Evolutionary conservation across 1,140 invertebrate genomes (phyloP), one percentile per base, ranked within the genome.

Genomic region (Papilio xuthus): DNA sequence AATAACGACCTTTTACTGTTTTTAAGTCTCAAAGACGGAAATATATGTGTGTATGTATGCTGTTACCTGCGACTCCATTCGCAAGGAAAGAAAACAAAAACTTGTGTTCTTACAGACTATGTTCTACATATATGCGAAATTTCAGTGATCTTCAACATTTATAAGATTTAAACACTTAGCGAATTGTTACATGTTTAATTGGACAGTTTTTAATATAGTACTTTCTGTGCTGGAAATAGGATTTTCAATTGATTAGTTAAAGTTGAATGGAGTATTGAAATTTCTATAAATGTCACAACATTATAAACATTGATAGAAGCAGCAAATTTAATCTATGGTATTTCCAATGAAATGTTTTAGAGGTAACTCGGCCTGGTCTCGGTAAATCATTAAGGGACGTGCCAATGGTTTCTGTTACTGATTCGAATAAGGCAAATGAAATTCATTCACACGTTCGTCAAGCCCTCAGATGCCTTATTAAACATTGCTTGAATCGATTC

Each of bases 391-490:
- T 89, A 87, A 86, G 82, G 80, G 89, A 92, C 90, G 83, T 89
- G 84, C 84, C 85, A 92, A 91, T 89, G 86, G 88, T 42, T 79
- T 81, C 80, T 80, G 77, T 80, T 78, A 79, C 80, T 80, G 18
- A 80, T 83, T 88, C 90, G 85, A 83, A 91, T 88, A 93, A 89
- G 92, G 92, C 85, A 88, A 73, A 90, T 92, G 92, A 90, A 88
- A 91, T 84, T 91, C 91, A 93, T 93, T 93, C 91, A 93, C 90
- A 92, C 87, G 92, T 91, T 90, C 89, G 86, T 93, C 92, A 93
- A 90, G 75, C 82, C 88, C 91, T 88, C 89, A 87, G 88, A 86
- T 83, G 86, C 89, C 90, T 92, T 92, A 92, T 93, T 92, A 93
- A 93, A 92, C 88, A 80, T 84, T 82, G 76, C 75, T 82, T 87